These are phyloP conservation scores for Anthopleura sola DNA, from an alignment of 64 coral and sea anemone species.

Conservation along the genomic window DNA sequence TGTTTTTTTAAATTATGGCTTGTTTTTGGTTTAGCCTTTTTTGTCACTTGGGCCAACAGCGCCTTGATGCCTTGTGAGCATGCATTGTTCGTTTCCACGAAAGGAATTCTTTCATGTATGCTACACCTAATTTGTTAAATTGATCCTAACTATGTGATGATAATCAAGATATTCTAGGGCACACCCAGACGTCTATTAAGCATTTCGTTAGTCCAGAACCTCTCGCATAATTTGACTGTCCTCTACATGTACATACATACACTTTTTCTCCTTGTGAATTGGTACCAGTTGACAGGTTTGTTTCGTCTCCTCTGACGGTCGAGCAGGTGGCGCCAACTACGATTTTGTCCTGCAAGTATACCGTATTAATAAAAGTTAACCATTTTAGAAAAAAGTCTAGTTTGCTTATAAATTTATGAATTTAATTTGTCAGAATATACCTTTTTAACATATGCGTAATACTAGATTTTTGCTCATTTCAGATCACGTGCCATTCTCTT, in stretches of 20 bases:
- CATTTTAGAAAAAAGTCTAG: too few species aligned
- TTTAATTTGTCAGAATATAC: too few species aligned
- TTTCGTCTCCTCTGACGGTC: conserved; percentile 8
- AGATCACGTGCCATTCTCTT: too few species aligned
- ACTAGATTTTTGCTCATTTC: too few species aligned
- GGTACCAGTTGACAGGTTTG: neutral
- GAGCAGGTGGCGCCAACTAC: neutral
- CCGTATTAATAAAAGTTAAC: neutral
- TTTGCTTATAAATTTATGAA: too few species aligned
- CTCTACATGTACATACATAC: neutral
- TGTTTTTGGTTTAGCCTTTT: neutral
- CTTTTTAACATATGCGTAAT: too few species aligned
- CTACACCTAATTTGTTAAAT: neutral
- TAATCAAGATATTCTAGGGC: neutral
- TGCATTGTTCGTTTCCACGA: neutral
- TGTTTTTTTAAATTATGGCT: neutral
- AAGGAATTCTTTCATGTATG: neutral
- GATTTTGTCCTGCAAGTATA: neutral
- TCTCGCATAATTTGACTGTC: neutral
- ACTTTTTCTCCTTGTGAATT: neutral
- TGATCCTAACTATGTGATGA: neutral
- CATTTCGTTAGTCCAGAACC: neutral
- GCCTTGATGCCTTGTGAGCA: neutral
- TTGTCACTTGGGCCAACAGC: neutral
- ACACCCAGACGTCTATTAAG: neutral